Evolutionary conservation across 2,888 invertebrate genomes (phyloP).

Genomic region (Lymantria monacha): DNA sequence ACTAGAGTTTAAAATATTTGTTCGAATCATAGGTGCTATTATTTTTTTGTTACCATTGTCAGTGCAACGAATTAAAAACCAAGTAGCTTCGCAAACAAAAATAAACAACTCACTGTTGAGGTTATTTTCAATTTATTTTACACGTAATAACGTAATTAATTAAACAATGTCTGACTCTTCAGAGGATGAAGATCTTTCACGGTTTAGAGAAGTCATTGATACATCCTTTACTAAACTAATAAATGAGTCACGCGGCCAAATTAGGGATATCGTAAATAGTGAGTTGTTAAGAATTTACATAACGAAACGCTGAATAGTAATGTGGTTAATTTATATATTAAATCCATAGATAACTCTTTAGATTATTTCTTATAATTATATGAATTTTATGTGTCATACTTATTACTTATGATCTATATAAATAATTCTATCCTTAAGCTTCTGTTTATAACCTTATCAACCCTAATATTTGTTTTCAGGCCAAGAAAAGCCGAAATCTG

Average conservation of each 20-base stretch:
- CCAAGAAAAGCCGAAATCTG: constrained; percentile 49
- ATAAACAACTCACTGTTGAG: neutral
- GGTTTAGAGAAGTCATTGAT: constrained; percentile 77
- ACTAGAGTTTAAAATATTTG: no score
- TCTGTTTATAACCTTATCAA: no score
- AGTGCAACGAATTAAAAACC: no score
- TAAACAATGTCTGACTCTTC: constrained; percentile 72
- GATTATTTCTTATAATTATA: no score
- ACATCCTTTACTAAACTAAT: constrained; percentile 62
- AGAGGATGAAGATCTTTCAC: constrained; percentile 71
- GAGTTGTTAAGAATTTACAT: constrained; percentile 2
- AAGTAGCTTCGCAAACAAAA: neutral
- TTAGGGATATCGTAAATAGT: constrained; percentile 37
- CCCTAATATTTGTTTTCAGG: constrained; percentile 15
- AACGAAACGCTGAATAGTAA: neutral
- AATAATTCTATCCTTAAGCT: no score
- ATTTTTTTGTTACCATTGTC: no score
- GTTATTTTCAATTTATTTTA: no score
- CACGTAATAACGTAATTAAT: no score
- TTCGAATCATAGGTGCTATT: no score
- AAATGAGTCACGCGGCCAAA: constrained; percentile 43
- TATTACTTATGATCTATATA: no score
- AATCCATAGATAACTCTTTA: no score
- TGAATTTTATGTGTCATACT: no score
- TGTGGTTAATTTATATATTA: neutral